phyloP scores from a whole-genome alignment of 1,140 invertebrate genomes.

The Muscidifurax raptorellus region DNA sequence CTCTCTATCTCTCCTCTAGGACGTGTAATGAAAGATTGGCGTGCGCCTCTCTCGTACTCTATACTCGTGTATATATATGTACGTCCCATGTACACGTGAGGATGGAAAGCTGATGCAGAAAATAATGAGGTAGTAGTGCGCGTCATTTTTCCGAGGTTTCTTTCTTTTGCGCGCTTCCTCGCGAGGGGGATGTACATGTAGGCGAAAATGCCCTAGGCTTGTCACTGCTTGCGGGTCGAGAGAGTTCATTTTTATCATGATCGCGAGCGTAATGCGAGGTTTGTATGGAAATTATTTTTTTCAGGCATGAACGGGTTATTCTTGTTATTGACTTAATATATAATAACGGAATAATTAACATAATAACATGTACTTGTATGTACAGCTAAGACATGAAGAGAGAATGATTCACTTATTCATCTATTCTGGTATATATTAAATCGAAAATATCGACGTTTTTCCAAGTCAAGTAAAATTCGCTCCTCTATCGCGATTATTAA shows the following conservation, averaged over 20 bases:
- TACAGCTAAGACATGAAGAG: too few species aligned
- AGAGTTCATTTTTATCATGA: neutral
- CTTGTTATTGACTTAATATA: too few species aligned
- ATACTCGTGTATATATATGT: slow-evolving; percentile 7
- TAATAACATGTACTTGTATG: too few species aligned
- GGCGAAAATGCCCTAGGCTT: slow-evolving; percentile 25
- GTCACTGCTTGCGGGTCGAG: neutral
- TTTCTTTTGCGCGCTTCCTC: neutral
- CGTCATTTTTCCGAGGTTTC: neutral
- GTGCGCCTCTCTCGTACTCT: neutral
- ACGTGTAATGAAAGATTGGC: slow-evolving; percentile 37
- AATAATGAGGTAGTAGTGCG: slow-evolving; percentile 30
- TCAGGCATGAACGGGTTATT: too few species aligned
- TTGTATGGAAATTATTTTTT: too few species aligned
- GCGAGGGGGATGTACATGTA: neutral
- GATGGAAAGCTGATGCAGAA: slow-evolving; percentile 34
- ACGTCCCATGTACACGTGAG: neutral
- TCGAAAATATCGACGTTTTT: too few species aligned
- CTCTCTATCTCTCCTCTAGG: neutral
- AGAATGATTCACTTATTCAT: too few species aligned
- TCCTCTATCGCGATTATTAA: too few species aligned
- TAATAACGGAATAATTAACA: too few species aligned
- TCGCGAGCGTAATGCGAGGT: neutral
- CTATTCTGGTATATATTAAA: too few species aligned
- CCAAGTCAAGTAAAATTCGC: too few species aligned